These are phyloP conservation scores for Temnopleurus reevesii DNA, from an alignment of 53 echinoderm and acorn worm genomes.

Conservation along the genomic window DNA sequence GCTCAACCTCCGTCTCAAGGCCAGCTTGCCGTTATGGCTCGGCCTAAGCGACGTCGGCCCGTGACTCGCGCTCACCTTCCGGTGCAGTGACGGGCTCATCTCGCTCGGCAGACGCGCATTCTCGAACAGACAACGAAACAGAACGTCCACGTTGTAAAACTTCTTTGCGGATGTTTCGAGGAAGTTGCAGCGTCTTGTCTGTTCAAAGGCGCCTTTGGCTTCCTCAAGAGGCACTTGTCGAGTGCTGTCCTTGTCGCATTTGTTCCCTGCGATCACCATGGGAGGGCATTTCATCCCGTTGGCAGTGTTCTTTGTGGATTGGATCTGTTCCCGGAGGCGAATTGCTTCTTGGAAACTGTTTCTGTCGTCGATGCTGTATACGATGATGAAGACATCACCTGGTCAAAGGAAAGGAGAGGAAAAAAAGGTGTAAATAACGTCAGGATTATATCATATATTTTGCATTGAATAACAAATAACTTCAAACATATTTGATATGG, in stretches of 20 bases:
- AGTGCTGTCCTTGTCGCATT: slow-evolving; percentile 60
- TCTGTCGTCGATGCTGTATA: slow-evolving; percentile 90
- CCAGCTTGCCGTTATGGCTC: slow-evolving; percentile 63
- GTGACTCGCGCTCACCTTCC: slow-evolving; percentile 74
- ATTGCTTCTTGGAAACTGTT: slow-evolving; percentile 86
- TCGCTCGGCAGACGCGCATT: slow-evolving; percentile 76
- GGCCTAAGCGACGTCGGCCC: slow-evolving; percentile 75
- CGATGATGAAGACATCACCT: slow-evolving; percentile 98
- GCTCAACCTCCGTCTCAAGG: slow-evolving; percentile 66
- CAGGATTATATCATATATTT: too few relatives aligned
- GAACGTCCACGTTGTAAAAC: slow-evolving; percentile 66
- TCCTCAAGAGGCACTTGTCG: slow-evolving; percentile 70
- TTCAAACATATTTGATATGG: too few relatives aligned
- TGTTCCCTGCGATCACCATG: slow-evolving; percentile 80
- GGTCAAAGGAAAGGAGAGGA: too few relatives aligned
- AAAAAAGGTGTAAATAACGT: too few relatives aligned
- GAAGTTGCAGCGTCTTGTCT: slow-evolving; percentile 59
- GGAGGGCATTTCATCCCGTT: slow-evolving; percentile 79
- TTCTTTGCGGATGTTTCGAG: slow-evolving; percentile 75
- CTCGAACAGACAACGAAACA: slow-evolving; percentile 67
- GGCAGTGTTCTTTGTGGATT: slow-evolving; percentile 76
- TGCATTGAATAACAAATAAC: too few relatives aligned
- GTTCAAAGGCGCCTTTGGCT: slow-evolving; percentile 63
- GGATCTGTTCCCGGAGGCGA: slow-evolving; percentile 89
- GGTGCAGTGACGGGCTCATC: slow-evolving; percentile 76